Evolutionary conservation across 2,797 vertebrate genomes (phyloP), one percentile per base, ranked within the genome.

Genomic region (Amazona ochrocephala): DNA sequence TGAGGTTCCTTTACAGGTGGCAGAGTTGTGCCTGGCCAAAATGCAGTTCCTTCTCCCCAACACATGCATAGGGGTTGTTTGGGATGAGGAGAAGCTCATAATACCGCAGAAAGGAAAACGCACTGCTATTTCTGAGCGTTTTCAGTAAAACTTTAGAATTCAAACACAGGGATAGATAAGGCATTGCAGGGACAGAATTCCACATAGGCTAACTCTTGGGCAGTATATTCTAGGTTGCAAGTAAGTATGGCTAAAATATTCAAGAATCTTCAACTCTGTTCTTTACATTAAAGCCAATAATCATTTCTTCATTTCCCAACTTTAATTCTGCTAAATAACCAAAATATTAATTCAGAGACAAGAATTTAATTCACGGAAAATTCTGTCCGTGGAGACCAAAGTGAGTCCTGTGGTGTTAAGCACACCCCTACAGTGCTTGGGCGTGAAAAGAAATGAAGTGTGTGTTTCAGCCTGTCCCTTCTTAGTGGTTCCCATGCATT

Each of bases 251-350:
- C 15, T 67, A 61, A 90, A 93, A 82, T 76, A 79, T 24, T 88
- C 44, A 60, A 71, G 44, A 82, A 90, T 87, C 13, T 37, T 93
- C 45, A 23, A n/a, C 48, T 84, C 4, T 34, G 44, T 61, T 82
- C 20, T 76, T 84, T 77, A 50, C 39, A 26, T 89, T 90, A 79
- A 76, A 75, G 62, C 13, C 1, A 66, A 9, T 74, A 87, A 77
- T 95, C 84, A 79, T 23, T 48, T 85, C 86, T 77, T 89, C 41
- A 39, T 82, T 74, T 79, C 32, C n/a, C 78, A 74, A 39, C 81
- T 95, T 83, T 85, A 81, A 79, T 89, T 94, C 84, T 65, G 27
- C 89, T 89, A 83, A 94, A 74, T 72, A 95, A 72, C 81, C 51
- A 54, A 50, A 76, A 83, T 37, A 8, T 7, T 53, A 61, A 76